These are phyloP conservation scores for Drosophila pseudoobscura DNA, from an alignment of 1,140 invertebrate species.

Conservation along the genomic window DNA sequence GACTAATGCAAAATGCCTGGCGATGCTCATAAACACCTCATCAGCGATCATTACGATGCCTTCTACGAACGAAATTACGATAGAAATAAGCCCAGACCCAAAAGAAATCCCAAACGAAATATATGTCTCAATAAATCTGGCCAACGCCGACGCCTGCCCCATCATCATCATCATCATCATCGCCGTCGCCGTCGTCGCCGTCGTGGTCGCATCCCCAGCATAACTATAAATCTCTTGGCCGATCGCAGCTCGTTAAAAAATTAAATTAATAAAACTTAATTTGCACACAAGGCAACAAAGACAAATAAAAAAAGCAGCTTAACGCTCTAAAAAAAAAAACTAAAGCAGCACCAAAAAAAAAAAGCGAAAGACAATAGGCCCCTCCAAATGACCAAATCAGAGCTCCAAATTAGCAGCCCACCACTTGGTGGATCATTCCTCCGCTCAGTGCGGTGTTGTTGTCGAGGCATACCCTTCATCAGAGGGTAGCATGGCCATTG, in stretches of 20 bases:
- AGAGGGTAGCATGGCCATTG: neutral
- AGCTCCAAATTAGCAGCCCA: slow-evolving; percentile 73
- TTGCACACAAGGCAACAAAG: slow-evolving; percentile 50
- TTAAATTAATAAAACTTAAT: slow-evolving; percentile 81
- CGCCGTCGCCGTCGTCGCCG: slow-evolving; percentile 17
- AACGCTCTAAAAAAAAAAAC: slow-evolving; percentile 26
- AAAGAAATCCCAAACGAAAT: slow-evolving; percentile 12
- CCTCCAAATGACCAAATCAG: slow-evolving; percentile 68
- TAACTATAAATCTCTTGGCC: slow-evolving; percentile 57
- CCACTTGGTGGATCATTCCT: slow-evolving; percentile 44
- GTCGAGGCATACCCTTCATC: too few species aligned
- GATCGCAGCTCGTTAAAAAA: slow-evolving; percentile 76
- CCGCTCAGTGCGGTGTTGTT: neutral
- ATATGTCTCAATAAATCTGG: slow-evolving; percentile 73
- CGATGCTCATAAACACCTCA: slow-evolving; percentile 76
- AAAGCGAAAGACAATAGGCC: too few species aligned
- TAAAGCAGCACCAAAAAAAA: too few species aligned
- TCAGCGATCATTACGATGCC: slow-evolving; percentile 76
- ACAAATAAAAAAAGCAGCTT: slow-evolving; percentile 17
- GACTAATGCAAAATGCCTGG: slow-evolving; percentile 75
- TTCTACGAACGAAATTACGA: slow-evolving; percentile 69
- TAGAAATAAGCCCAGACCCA: slow-evolving; percentile 53
- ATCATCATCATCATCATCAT: slow-evolving; percentile 11
- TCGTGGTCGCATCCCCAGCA: slow-evolving; percentile 2
- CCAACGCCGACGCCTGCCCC: slow-evolving; percentile 26